Evolutionary conservation across 1,140 invertebrate species (phyloP).

Genomic region (Cheumatopsyche charites): DNA sequence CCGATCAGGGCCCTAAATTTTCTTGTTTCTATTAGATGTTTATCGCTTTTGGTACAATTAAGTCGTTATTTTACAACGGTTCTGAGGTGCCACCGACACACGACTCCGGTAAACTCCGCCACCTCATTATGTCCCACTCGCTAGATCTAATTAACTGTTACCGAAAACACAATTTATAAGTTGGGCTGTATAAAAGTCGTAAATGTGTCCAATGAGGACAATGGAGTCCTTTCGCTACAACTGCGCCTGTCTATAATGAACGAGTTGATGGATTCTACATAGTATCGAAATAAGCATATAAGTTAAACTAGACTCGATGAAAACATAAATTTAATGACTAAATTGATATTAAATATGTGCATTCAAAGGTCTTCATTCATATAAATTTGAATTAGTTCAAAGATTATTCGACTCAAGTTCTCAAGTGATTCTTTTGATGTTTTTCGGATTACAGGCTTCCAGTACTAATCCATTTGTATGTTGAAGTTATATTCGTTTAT

Average conservation of each 20-base stretch:
- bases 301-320: no score
- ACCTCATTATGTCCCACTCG: conserved; percentile 27
- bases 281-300: no score
- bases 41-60: conserved; percentile 40
- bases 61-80: conserved; percentile 44
- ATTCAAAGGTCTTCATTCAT: no score
- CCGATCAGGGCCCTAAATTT: conserved; percentile 33
- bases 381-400: no score
- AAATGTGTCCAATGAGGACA: conserved; percentile 13
- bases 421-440: no score
- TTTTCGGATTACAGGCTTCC: no score
- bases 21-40: conserved; percentile 30
- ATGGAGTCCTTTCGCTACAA: neutral
- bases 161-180: neutral
- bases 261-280: no score
- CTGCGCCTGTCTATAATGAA: neutral
- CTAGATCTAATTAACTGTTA: conserved; percentile 40
- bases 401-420: no score
- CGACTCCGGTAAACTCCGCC: conserved; percentile 15
- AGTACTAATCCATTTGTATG: no score
- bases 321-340: no score
- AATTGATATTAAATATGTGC: no score
- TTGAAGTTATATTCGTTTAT: no score
- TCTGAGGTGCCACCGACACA: conserved; percentile 37
- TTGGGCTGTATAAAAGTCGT: neutral